Conservation (phyloP, 2,113 vertebrate species). For the Ptilonorhynchus violaceus region DNA sequence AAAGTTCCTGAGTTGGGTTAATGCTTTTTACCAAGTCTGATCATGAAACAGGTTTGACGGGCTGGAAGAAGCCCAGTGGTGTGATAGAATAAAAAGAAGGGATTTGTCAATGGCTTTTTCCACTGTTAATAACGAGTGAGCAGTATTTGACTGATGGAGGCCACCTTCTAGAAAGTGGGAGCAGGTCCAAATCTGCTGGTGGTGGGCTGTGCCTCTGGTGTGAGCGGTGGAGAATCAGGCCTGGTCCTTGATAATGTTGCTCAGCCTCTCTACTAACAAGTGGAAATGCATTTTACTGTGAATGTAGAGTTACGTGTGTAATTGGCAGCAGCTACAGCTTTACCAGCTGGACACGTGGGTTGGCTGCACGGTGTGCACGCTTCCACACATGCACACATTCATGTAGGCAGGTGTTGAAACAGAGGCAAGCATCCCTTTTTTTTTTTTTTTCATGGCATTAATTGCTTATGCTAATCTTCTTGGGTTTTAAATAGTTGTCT, state of each 20-base stretch:
- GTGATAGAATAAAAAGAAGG: conserved; percentile 37
- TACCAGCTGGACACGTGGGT: not conserved
- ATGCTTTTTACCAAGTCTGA: conserved; percentile 49
- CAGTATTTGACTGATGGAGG: not conserved
- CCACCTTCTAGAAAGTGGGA: not conserved
- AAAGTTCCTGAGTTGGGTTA: not conserved
- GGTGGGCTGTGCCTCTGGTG: not conserved
- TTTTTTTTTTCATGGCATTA: not conserved
- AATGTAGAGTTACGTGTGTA: not conserved
- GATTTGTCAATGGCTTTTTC: conserved; percentile 25
- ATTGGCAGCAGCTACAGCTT: not conserved
- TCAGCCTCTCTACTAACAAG: not conserved
- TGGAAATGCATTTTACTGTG: not conserved
- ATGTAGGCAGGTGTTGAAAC: not conserved
- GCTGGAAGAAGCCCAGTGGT: not conserved
- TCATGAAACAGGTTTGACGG: conserved; percentile 43
- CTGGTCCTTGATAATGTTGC: not conserved
- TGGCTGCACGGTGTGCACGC: not conserved
- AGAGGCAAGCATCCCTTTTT: not conserved
- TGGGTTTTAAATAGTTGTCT: not conserved
- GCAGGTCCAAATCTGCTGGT: not conserved
- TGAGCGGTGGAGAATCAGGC: not conserved
- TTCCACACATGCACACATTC: not conserved
- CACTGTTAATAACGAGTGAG: not conserved
- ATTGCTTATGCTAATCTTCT: conserved; percentile 18